Evolutionary conservation across 2,888 invertebrate species (phyloP).

Genomic region (Eledona agricola): DNA sequence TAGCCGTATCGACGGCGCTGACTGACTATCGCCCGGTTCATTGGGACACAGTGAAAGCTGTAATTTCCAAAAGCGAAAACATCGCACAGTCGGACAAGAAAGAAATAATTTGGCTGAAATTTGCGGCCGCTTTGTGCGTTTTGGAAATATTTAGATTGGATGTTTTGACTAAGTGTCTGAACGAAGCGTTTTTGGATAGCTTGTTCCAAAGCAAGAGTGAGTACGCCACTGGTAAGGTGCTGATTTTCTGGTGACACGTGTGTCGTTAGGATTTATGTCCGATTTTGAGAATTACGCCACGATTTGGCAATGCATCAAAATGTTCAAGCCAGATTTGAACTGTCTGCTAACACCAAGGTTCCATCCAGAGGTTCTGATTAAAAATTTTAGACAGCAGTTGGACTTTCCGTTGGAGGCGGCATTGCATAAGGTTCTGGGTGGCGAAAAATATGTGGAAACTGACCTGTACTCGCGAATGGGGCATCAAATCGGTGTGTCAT

Average conservation of each 20-base stretch:
- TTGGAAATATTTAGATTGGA: conserved; percentile 68
- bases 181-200: conserved; percentile 62
- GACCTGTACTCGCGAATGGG: conserved; percentile 64
- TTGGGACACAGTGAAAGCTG: conserved; percentile 65
- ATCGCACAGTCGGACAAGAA: conserved; percentile 38
- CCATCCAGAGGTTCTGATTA: conserved; percentile 56
- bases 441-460: conserved; percentile 65
- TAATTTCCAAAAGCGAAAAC: conserved; percentile 41
- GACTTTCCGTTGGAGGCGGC: conserved; percentile 63
- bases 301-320: conserved; percentile 65
- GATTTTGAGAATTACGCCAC: conserved; percentile 46
- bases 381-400: conserved; percentile 56
- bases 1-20: conserved; percentile 66
- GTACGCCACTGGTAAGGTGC: conserved; percentile 1
- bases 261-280: conserved; percentile 35
- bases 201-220: conserved; percentile 51
- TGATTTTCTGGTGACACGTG: too few species aligned
- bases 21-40: conserved; percentile 69
- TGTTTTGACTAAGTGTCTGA: conserved; percentile 66
- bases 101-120: conserved; percentile 58
- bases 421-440: conserved; percentile 68
- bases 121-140: conserved; percentile 67
- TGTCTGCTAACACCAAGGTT: conserved; percentile 58
- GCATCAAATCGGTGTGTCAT: conserved; percentile 51
- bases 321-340: conserved; percentile 52